Evolutionary conservation across 2,797 vertebrate genomes (phyloP).

Genomic region (Phaenicophaeus curvirostris): DNA sequence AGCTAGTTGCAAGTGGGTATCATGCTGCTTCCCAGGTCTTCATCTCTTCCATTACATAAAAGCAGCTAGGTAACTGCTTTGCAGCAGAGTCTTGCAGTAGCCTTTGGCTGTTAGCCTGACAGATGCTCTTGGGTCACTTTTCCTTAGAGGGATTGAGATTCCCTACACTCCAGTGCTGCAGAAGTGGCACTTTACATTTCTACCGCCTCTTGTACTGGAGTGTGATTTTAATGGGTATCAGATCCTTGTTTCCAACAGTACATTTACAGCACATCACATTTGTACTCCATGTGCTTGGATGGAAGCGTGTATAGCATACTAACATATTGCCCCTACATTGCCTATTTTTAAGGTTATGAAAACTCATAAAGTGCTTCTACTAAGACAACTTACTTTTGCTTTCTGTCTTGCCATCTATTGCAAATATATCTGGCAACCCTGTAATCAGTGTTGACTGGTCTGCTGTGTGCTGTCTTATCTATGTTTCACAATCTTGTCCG

Average conservation of each 20-base stretch:
- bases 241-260: not conserved
- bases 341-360: not conserved
- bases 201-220: not conserved
- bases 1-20: not conserved
- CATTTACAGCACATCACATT: not conserved
- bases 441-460: slow-evolving; percentile 52
- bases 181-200: not conserved
- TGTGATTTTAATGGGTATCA: not conserved
- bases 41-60: not conserved
- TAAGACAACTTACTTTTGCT: slow-evolving; percentile 28
- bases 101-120: not conserved
- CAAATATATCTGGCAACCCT: slow-evolving; percentile 35
- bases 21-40: not conserved
- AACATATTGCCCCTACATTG: not conserved
- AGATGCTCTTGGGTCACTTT: not conserved
- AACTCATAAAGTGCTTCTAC: not conserved
- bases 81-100: not conserved
- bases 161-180: not conserved
- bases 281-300: not conserved
- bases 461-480: slow-evolving; percentile 26
- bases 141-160: not conserved
- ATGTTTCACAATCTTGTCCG: slow-evolving; percentile 46
- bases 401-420: slow-evolving; percentile 11
- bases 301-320: not conserved
- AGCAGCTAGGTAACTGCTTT: not conserved